Evolutionary conservation across 2,888 invertebrate genomes (phyloP), one percentile per base, ranked within the genome.

Genomic region (Matsumyia berberina): DNA sequence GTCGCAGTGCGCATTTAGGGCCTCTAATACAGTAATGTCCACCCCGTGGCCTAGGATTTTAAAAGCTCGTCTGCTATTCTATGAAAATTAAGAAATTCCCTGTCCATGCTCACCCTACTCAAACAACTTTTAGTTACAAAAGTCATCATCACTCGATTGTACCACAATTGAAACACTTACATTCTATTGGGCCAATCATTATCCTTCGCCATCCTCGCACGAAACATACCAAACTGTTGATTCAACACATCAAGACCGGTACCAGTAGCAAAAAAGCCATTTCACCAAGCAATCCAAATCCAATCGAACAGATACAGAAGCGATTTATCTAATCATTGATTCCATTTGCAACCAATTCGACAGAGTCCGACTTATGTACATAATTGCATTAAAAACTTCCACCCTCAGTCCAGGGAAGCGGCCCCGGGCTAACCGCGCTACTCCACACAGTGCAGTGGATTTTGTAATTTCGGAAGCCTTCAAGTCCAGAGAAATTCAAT

Each of bases 381-480:
- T 79, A 76, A 86, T 86, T 81, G 86, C 86, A 86, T 86, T 70
- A 81, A 77, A 76, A 77, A 70, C 53, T 35, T 74, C 39, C 58
- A 33, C 44, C 69, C 60, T 17, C 39, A 17, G 8, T 3, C 11
- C n/a, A 29, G 31, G 3, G 5, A 2, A n/a, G n/a, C n/a, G n/a
- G 33, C 55, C 19, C 33, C 15, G n/a, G 55, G 35, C n/a, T 31
- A 46, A 3, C 24, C n/a, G n/a, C n/a, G n/a, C 24, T 35, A n/a
- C 49, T 15, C 29, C 0, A 31, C 8, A 46, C 55, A 37, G 58
- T 74, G 76, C 80, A 72, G 44, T 74, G 62, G 58, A 72, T 70
- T 86, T 86, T 81, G 86, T 81, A 86, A 86, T 86, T 81, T 86
- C 42, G 60, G n/a, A 67, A 81, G 66, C 86, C 81, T 86, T 86